Evolutionary conservation across 2,113 vertebrate species (phyloP).

Genomic region (Pomatorhinus ruficollis): DNA sequence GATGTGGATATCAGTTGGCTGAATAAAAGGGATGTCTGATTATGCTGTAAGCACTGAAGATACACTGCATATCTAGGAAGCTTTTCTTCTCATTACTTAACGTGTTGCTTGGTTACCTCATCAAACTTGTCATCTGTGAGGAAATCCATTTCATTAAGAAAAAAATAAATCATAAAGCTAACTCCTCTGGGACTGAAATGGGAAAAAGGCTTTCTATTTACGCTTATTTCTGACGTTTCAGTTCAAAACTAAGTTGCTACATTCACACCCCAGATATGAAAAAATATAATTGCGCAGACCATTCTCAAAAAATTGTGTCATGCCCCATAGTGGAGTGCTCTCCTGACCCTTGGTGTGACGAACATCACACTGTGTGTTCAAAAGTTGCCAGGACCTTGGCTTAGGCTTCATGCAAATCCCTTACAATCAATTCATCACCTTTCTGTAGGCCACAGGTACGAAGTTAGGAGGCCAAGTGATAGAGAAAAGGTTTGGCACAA

Average conservation of each 20-base stretch:
- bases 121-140: conserved; percentile 12
- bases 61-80: neutral
- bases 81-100: conserved; percentile 47
- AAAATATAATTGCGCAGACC: neutral
- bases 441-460: neutral
- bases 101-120: conserved; percentile 52
- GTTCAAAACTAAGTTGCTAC: neutral
- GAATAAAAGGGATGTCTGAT: conserved; percentile 30
- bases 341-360: neutral
- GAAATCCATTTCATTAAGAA: neutral
- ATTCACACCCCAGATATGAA: neutral
- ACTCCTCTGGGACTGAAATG: neutral
- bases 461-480: neutral
- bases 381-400: neutral
- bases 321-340: neutral
- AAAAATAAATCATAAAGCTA: neutral
- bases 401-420: neutral
- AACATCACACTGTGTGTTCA: neutral
- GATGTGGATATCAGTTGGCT: neutral
- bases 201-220: neutral
- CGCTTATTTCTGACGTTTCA: neutral
- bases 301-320: neutral
- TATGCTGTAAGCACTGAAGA: neutral
- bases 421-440: neutral
- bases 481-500: neutral